Base-by-base conservation (phyloP, 2,113 vertebrate genomes). In the Stigmatopora argus region DNA sequence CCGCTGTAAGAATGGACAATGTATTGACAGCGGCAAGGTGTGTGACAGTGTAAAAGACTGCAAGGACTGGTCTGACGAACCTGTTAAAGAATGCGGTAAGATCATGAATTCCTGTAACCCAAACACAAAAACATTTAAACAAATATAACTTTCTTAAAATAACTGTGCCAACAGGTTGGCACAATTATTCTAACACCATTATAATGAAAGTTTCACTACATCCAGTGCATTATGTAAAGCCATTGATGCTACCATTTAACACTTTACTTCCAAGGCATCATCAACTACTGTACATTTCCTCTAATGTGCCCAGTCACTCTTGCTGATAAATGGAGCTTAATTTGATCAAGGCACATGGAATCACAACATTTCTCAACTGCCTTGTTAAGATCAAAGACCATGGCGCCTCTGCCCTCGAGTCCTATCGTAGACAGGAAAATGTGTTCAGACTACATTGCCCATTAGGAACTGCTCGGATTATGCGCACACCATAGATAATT, bases 41-140 rank as follows among this genome's bases (percentile, higher is more conserved):
- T 98, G 97, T 69, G 94, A 99, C 89, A 90, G 89, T 45, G 91
- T 93, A 67, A 95, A 89, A 79, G 96, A 98, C 92, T 99, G 96
- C 91, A 93, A 91, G 78, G 97, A 98, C 88, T 94, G 94, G 95
- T 98, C 96, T 26, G 96, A 99, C 75, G 97, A 98, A 78, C 96
- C 95, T 65, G 84, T 90, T 83, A 96, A 95, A 87, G 94, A 96
- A 84, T 98, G 96, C 72, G 95, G 96, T 99, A 92, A 90, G 92
- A 88, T 81, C 0, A 26, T 26, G 2, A 64, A 21, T 49, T 46
- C 48, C 9, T 35, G 2, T 19, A 18, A 61, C 38, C 17, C 55
- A 11, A 10, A 38, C 57, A 34, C 15, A 21, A 3, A 52, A 8
- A 41, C 51, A 4, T 21, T 14, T 12, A 35, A 1, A 38, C 19